Evolutionary conservation across 2,888 invertebrate genomes (phyloP).

Genomic region (Nebria brevicollis): DNA sequence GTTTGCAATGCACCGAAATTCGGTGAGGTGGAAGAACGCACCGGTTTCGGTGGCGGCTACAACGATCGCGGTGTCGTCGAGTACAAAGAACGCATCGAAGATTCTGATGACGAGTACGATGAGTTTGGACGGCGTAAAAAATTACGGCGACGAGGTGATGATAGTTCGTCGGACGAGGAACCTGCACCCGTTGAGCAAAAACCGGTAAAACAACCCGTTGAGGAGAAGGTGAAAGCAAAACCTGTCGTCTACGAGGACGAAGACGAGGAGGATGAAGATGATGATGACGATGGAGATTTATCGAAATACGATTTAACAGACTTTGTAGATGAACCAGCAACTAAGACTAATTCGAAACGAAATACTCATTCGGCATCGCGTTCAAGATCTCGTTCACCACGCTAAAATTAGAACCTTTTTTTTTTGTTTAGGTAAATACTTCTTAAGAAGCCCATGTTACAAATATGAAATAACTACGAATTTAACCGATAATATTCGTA

Average conservation of each 20-base stretch:
- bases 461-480: neutral
- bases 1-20: slow-evolving; percentile 99
- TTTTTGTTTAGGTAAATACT: neutral
- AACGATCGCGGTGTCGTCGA: slow-evolving; percentile 97
- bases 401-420: neutral
- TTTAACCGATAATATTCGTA: neutral
- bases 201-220: neutral
- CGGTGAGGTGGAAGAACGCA: slow-evolving; percentile 87
- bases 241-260: slow-evolving; percentile 50
- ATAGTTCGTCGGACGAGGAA: slow-evolving; percentile 45
- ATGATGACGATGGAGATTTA: slow-evolving; percentile 67
- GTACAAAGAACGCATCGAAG: slow-evolving; percentile 87
- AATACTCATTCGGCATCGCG: slow-evolving; percentile 50
- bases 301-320: slow-evolving; percentile 69
- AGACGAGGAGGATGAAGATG: slow-evolving; percentile 64
- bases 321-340: slow-evolving; percentile 62
- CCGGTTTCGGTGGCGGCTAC: slow-evolving; percentile 88
- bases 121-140: slow-evolving; percentile 69
- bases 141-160: slow-evolving; percentile 51
- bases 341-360: slow-evolving; percentile 49
- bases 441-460: neutral
- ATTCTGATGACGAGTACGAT: slow-evolving; percentile 95
- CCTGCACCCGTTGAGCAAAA: slow-evolving; percentile 14
- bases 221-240: slow-evolving; percentile 34
- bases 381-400: slow-evolving; percentile 54